Base-by-base conservation (phyloP, 1,140 invertebrate genomes). In the Zaprionus davidi region DNA sequence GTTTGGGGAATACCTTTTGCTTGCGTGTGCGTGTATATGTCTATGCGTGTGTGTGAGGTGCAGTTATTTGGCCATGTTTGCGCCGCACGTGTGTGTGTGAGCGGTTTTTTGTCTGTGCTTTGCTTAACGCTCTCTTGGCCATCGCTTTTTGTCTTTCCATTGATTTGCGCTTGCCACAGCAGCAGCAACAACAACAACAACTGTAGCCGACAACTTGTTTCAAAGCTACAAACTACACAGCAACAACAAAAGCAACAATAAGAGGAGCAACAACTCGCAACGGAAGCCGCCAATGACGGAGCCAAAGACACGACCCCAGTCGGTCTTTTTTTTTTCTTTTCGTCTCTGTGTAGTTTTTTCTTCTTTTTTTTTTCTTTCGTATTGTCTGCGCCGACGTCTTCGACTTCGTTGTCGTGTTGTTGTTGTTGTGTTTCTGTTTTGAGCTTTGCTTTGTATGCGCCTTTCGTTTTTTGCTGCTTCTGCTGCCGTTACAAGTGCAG, bases 1-100 rank as follows among this genome's bases (percentile, higher is more conserved):
- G 84, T 87, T 87, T 88, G 84, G 85, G 85, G 85, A 88, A 88
- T 88, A 88, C 85, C 85, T 88, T 81, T 85, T 78, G 85, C 70
- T 73, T 69, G 63, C 55, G 6, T 70, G 65, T 46, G 51, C 38
- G 46, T 81, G 49, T 38, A 75, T 59, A 67, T 64, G 58, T 68
- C 22, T 28, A 49, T 76, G 22, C 22, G 56, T 58, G 53, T 49
- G 62, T 71, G 79, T 67, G 66, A 76, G 84, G 84, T 90, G 84
- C 84, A 90, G 85, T 88, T 90, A 87, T 84, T 90, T 88, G 69
- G 81, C 78, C 71, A 70, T 85, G 74, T 82, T 79, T 85, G 12
- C 31, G 28, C 15, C 51, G 65, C 11, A n/a, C 58, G 26, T 24
- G 13, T 66, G 34, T 55, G 15, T 63, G 12, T 71, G 36, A 57